Conservation (phyloP, 1,140 invertebrate genomes). For the Lutraria rhynchaena region DNA sequence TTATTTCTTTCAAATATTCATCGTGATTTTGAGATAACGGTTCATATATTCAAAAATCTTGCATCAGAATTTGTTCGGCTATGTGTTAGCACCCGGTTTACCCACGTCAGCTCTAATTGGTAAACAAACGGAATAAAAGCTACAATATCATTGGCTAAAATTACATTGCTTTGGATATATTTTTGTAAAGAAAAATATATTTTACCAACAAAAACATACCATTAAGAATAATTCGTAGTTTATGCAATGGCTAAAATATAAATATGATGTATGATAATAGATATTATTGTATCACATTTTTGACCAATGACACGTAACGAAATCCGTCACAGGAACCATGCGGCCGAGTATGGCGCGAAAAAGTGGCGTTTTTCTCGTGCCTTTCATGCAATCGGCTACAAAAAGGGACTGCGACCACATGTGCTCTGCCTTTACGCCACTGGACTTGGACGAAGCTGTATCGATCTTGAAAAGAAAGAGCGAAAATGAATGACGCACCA, state of each 20-base stretch:
- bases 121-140: slow-evolving; percentile 42
- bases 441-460: background rate
- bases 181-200: background rate
- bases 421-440: slow-evolving; percentile 11
- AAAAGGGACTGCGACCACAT: background rate
- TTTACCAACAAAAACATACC: slow-evolving; percentile 5
- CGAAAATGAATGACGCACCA: slow-evolving; percentile 26
- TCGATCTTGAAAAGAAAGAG: background rate
- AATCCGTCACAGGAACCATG: background rate
- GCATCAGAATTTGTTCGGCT: slow-evolving; percentile 5
- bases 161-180: no score
- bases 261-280: no score
- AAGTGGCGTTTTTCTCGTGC: slow-evolving; percentile 30
- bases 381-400: background rate
- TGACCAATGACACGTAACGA: background rate
- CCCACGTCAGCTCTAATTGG: slow-evolving; percentile 35
- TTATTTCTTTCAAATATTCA: background rate
- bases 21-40: no score
- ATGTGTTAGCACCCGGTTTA: slow-evolving; percentile 1
- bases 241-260: no score
- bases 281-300: no score
- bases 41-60: background rate
- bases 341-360: slow-evolving; percentile 13
- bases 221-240: no score
- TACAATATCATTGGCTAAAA: slow-evolving; percentile 2